Conservation (phyloP, 2,888 invertebrate species). For the Alloscopus bannaensis region DNA sequence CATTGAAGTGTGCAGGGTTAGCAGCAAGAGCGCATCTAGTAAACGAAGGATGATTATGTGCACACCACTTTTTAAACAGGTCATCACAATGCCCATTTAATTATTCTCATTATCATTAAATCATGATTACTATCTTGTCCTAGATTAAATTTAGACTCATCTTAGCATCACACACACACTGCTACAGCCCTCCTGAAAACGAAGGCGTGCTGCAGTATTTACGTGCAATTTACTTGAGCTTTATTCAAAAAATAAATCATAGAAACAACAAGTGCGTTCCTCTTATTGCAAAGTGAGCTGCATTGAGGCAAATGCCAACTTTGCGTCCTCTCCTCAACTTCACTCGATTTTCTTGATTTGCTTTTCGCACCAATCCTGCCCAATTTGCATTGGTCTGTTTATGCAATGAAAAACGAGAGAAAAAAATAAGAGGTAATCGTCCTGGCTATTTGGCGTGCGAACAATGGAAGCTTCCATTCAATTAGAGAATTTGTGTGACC, state of each 20-base stretch:
- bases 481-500: conserved; percentile 38
- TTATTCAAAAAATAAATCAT: background rate
- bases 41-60: too few species aligned
- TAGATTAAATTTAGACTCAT: conserved; percentile 52
- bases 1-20: too few species aligned
- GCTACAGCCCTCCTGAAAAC: too few species aligned
- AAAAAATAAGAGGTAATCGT: conserved; percentile 38
- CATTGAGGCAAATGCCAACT: conserved; percentile 23
- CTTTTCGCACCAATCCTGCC: background rate
- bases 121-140: conserved; percentile 50
- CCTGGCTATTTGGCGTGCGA: conserved; percentile 13
- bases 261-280: background rate
- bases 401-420: conserved; percentile 34
- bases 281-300: background rate
- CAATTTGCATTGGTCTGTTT: background rate
- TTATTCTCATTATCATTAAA: conserved; percentile 31
- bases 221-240: background rate
- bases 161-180: conserved; percentile 10
- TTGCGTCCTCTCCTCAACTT: conserved; percentile 11
- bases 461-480: conserved; percentile 55
- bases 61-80: conserved; percentile 16
- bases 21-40: too few species aligned
- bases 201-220: too few species aligned
- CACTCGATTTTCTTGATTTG: conserved; percentile 12
- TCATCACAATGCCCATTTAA: conserved; percentile 4